Percentiles rank a stretch among this genome's conserved stretches.
These are phyloP conservation scores for Andrena camellia DNA, from an alignment of 2,888 invertebrate species.

Conservation along the genomic window DNA sequence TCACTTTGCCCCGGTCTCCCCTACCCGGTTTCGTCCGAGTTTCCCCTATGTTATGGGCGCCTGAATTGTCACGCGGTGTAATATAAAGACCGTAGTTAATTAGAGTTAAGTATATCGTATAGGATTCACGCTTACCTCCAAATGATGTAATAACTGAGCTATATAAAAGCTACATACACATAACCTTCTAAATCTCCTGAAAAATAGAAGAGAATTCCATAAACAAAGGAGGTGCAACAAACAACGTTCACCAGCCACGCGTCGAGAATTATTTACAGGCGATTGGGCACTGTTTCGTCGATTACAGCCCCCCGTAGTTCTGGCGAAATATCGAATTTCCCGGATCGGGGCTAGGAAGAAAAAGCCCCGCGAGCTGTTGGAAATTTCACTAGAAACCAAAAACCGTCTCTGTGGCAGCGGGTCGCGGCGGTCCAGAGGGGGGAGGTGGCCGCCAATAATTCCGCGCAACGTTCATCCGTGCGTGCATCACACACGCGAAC, in stretches of 20 bases:
- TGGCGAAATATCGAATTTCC: slow-evolving; percentile 16
- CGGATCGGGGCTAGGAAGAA: not conserved
- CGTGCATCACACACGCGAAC: slow-evolving; percentile 10
- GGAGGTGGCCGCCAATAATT: slow-evolving; percentile 5
- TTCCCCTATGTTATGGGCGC: too few species aligned
- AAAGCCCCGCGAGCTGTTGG: not conserved
- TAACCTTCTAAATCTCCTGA: too few species aligned
- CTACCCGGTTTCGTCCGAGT: too few species aligned
- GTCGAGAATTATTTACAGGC: slow-evolving; percentile 1
- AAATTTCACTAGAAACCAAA: slow-evolving; percentile 15
- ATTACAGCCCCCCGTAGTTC: slow-evolving; percentile 2
- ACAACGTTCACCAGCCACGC: not conserved
- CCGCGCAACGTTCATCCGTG: slow-evolving; percentile 5
- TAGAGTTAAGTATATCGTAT: too few species aligned
- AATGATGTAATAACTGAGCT: too few species aligned
- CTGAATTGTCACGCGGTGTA: too few species aligned
- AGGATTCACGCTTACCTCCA: too few species aligned
- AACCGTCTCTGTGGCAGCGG: not conserved
- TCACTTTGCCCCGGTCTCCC: too few species aligned
- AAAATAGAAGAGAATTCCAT: too few species aligned
- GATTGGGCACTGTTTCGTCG: not conserved
- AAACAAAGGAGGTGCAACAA: too few species aligned
- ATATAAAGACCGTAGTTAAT: too few species aligned
- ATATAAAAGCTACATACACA: too few species aligned
- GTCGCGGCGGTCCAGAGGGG: not conserved